Evolutionary conservation across 2,113 vertebrate species (phyloP).

Genomic region (Hymenochirus boettgeri): DNA sequence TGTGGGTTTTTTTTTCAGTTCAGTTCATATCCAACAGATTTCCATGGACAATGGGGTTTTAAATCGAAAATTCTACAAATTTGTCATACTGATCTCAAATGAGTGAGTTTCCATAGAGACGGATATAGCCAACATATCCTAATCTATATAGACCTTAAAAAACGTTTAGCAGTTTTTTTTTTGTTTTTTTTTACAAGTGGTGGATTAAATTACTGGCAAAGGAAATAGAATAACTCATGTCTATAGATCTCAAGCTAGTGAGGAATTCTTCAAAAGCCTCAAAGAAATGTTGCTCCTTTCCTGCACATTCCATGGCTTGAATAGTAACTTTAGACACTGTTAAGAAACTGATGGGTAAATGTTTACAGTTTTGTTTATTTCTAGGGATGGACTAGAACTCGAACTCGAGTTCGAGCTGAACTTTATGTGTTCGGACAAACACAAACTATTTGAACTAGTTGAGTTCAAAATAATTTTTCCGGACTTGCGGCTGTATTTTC

Average conservation of each 20-base stretch:
- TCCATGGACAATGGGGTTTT: slow-evolving; percentile 25
- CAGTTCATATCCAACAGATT: slow-evolving; percentile 10
- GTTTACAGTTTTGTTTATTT: no score
- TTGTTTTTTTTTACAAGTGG: slow-evolving; percentile 29
- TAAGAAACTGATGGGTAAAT: no score
- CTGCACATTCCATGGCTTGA: no score
- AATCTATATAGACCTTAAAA: slow-evolving; percentile 10
- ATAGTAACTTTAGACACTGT: no score
- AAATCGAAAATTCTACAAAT: slow-evolving; percentile 29
- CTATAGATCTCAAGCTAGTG: background rate
- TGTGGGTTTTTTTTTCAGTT: background rate
- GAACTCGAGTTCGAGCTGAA: no score
- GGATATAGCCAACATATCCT: slow-evolving; percentile 19
- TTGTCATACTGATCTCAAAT: slow-evolving; percentile 37
- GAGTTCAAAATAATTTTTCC: no score
- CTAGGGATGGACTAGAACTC: no score
- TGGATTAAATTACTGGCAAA: slow-evolving; percentile 22
- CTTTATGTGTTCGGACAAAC: no score
- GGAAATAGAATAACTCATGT: slow-evolving; percentile 7
- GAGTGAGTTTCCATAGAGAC: slow-evolving; percentile 28
- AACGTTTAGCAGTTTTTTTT: no score
- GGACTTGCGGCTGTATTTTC: no score
- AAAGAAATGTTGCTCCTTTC: slow-evolving; percentile 9
- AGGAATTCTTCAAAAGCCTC: background rate
- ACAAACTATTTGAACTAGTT: no score